A percentile compares a stretch with the other conserved stretches of the same genome.
These are phyloP conservation scores for Cryptus armator DNA, from an alignment of 2,888 invertebrate genomes.

Conservation along the genomic window DNA sequence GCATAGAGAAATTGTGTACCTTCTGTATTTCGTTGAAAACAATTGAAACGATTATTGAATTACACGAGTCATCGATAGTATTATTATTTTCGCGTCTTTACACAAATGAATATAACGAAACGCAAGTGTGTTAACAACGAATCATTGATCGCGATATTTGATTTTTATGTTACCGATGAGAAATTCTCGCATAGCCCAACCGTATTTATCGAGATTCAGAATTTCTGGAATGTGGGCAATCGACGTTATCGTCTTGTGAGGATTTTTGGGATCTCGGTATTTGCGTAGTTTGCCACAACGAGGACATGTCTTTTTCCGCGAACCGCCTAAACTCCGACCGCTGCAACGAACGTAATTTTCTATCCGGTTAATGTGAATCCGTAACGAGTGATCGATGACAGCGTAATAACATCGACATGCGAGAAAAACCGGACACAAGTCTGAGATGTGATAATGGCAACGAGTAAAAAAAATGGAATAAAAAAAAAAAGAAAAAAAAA, in stretches of 20 bases:
- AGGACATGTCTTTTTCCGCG: slow-evolving; percentile 72
- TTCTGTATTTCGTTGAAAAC: too few species aligned
- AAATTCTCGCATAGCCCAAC: slow-evolving; percentile 76
- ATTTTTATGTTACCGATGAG: slow-evolving; percentile 73
- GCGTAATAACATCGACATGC: background rate
- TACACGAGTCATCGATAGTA: too few species aligned
- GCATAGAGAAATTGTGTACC: too few species aligned
- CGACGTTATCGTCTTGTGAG: slow-evolving; percentile 53
- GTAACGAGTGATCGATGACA: background rate
- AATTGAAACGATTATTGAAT: too few species aligned
- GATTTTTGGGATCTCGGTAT: slow-evolving; percentile 62
- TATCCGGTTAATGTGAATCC: slow-evolving; percentile 37
- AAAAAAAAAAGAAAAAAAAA: background rate
- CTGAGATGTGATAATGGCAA: background rate
- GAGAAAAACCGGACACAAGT: background rate
- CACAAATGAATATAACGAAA: background rate
- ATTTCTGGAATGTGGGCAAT: slow-evolving; percentile 46
- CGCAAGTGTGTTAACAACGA: background rate
- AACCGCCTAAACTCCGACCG: slow-evolving; percentile 27
- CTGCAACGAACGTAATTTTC: slow-evolving; percentile 60
- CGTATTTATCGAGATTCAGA: slow-evolving; percentile 47
- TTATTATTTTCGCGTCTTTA: background rate
- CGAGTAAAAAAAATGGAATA: background rate
- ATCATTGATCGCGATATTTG: slow-evolving; percentile 62
- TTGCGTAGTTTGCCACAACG: slow-evolving; percentile 74